Conservation (phyloP, 2,888 invertebrate genomes). For the Onthophagus sagittarius region DNA sequence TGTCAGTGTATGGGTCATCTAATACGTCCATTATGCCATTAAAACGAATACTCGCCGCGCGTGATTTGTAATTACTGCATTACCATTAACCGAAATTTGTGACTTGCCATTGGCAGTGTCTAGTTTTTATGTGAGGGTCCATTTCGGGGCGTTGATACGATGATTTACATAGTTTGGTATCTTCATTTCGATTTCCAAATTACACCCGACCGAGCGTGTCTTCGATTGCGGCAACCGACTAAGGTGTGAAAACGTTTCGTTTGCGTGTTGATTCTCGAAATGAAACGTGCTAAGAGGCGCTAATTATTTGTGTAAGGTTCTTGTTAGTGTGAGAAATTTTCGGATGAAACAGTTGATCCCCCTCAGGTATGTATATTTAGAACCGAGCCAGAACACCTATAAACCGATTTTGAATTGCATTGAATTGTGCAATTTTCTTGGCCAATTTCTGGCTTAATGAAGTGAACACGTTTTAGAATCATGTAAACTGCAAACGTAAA, state of each 20-base stretch:
- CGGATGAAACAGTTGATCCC: not conserved
- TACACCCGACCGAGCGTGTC: not conserved
- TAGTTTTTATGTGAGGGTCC: not conserved
- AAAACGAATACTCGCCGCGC: not conserved
- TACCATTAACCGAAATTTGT: not conserved
- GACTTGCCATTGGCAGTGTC: not conserved
- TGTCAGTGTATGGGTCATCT: not conserved
- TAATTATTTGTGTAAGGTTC: not conserved
- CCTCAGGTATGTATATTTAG: not conserved
- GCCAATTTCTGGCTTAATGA: not conserved
- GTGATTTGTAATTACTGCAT: not conserved
- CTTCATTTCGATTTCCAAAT: not conserved
- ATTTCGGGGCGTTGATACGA: not conserved
- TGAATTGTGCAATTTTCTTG: not conserved
- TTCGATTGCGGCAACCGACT: not conserved
- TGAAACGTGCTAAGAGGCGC: not conserved
- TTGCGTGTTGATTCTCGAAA: not conserved
- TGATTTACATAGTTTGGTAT: not conserved
- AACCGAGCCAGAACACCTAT: not conserved
- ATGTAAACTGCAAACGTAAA: too few relatives aligned
- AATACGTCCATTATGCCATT: not conserved
- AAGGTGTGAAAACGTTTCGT: not conserved
- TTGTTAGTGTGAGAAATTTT: not conserved
- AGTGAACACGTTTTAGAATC: too few relatives aligned
- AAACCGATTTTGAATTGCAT: not conserved